Conservation (phyloP, 2,113 vertebrate species). For the Hippocampus barbouri region DNA sequence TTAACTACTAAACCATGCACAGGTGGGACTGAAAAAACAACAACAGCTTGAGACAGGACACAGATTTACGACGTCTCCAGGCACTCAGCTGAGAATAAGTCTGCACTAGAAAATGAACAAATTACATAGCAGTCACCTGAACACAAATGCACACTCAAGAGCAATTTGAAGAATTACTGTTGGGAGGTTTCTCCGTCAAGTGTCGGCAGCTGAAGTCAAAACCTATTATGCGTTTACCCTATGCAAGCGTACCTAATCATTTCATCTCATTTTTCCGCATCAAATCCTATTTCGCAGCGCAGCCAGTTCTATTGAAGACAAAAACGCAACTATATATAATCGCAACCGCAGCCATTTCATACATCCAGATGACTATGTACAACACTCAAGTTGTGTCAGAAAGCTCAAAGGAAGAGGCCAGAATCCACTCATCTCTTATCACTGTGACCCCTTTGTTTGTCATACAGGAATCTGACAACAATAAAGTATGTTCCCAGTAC, state of each 20-base stretch:
- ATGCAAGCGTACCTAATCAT: constrained; percentile 65
- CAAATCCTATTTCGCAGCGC: constrained; percentile 57
- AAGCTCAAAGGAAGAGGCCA: constrained; percentile 37
- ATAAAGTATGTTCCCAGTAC: constrained; percentile 99
- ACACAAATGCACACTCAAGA: constrained; percentile 69
- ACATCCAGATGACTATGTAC: constrained; percentile 39
- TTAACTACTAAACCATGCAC: constrained; percentile 78
- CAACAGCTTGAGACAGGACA: constrained; percentile 70
- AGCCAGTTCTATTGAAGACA: constrained; percentile 37
- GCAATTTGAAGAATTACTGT: constrained; percentile 72
- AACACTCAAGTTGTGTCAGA: constrained; percentile 45
- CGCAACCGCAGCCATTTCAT: constrained; percentile 52
- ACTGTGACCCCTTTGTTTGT: constrained; percentile 50
- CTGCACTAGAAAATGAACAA: constrained; percentile 68
- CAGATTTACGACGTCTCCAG: constrained; percentile 71
- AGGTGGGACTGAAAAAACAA: constrained; percentile 76
- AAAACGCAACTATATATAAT: constrained; percentile 42
- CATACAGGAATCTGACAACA: constrained; percentile 96
- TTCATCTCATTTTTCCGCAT: constrained; percentile 67
- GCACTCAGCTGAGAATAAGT: constrained; percentile 71
- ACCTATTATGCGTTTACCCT: constrained; percentile 59
- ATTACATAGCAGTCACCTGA: constrained; percentile 69
- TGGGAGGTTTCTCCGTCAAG: constrained; percentile 59
- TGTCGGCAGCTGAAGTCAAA: constrained; percentile 60
- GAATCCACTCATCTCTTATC: constrained; percentile 38